Base-by-base conservation (phyloP, 2,113 vertebrate species). In the Anguilla japonica region DNA sequence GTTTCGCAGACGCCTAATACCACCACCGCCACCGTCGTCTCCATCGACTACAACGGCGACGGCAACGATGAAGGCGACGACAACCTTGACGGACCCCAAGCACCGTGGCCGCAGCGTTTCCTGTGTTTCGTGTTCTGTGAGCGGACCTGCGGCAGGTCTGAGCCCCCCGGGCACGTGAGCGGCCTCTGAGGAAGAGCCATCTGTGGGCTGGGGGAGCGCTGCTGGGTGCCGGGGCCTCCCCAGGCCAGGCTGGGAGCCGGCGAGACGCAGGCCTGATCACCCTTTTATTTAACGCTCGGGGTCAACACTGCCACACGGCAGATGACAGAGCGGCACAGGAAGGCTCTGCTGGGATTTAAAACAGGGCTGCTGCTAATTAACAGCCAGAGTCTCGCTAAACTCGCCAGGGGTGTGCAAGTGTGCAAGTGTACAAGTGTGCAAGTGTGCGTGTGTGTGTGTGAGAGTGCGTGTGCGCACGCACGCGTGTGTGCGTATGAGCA, bases 291-390 rank as follows among this genome's bases (percentile, higher is more conserved):
- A 85, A 84, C 43, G 84, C n/a, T 13, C 3, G 4, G 57, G 82
- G 71, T 86, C 82, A 60, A 87, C 83, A 71, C 57, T 53, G 84
- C 87, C 84, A 86, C 41, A 41, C 2, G 71, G 8, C 20, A 82
- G 50, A 39, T 50, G 34, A 57, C 78, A 57, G 67, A 41, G 46
- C 67, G 34, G 67, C 67, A 75, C 26, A 16, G 7, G 9, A 79
- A 67, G 43, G 53, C 43, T 80, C 41, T 34, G 14, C 29, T 46
- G 56, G 82, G 57, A 83, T 29, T 79, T 84, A 16, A 79, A 60
- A 84, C 22, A 41, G 40, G 83, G 26, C 26, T 46, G 34, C 22
- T 2, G 34, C 83, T 84, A 85, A 85, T 82, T 78, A 82, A 82
- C 82, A 85, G 39, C 75, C 56, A 71, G 84, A 26, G 57, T 56